A percentile compares a stretch with the other conserved stretches of the same genome.
These are phyloP conservation scores for Pectinophora gossypiella DNA, from an alignment of 1,140 invertebrate species.

Conservation along the genomic window DNA sequence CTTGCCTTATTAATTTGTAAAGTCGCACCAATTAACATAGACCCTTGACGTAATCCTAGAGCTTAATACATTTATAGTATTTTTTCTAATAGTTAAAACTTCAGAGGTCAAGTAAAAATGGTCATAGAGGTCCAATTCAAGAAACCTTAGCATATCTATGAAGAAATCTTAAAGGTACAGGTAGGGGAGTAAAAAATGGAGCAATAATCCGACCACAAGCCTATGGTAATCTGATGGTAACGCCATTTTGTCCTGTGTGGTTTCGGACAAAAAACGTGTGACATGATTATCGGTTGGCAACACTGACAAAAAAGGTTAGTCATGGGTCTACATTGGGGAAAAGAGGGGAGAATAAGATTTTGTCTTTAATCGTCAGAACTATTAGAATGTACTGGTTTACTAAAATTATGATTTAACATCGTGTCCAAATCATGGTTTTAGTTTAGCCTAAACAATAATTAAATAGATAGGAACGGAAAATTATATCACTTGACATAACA, in stretches of 20 bases:
- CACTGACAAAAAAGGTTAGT: slow-evolving; percentile 45
- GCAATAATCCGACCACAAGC: slow-evolving; percentile 68
- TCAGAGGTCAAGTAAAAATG: slow-evolving; percentile 29
- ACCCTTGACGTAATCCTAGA: slow-evolving; percentile 10
- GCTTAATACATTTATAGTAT: no score
- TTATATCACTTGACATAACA: no score
- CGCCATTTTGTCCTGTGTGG: slow-evolving; percentile 73
- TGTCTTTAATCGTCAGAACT: no score
- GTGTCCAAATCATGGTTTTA: no score
- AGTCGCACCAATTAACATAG: slow-evolving; percentile 27
- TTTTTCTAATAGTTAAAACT: no score
- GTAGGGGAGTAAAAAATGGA: slow-evolving; percentile 68
- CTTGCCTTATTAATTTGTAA: slow-evolving; percentile 64
- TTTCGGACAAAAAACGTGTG: slow-evolving; percentile 68
- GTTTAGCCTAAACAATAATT: no score
- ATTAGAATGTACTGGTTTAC: no score
- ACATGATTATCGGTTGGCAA: slow-evolving; percentile 69
- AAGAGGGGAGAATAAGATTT: no score
- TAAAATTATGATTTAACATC: no score
- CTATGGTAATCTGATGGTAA: slow-evolving; percentile 71
- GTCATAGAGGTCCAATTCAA: slow-evolving; percentile 32
- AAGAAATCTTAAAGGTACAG: slow-evolving; percentile 52
- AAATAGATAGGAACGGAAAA: no score
- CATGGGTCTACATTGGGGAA: slow-evolving; percentile 33
- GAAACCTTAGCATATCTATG: slow-evolving; percentile 46